Percentiles rank a stretch among this genome's conserved stretches.
Conservation (phyloP, 2,888 invertebrate genomes). For the Anoplius nigerrimus region DNA sequence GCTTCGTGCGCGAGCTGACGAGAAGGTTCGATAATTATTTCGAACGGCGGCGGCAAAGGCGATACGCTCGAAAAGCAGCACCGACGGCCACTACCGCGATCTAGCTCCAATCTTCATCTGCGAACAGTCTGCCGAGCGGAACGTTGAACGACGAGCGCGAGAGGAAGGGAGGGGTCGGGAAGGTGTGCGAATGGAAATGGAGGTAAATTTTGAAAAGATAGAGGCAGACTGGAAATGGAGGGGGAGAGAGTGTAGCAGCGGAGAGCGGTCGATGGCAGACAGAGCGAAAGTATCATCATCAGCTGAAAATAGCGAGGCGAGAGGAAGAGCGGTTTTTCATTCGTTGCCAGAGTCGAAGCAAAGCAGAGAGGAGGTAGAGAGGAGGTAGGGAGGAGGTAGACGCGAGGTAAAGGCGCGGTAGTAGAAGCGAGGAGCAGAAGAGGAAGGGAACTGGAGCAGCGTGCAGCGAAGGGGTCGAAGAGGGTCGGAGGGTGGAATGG, state of each 20-base stretch:
- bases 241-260: too few relatives aligned
- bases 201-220: constrained; percentile 12
- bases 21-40: too few relatives aligned
- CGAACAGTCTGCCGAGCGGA: too few relatives aligned
- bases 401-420: too few relatives aligned
- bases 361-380: background rate
- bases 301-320: constrained; percentile 10
- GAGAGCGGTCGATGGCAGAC: background rate
- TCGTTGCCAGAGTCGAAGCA: background rate
- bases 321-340: constrained; percentile 6
- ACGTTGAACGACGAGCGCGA: too few relatives aligned
- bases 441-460: background rate
- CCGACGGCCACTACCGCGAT: too few relatives aligned
- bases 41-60: too few relatives aligned
- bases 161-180: constrained; percentile 2
- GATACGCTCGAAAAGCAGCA: too few relatives aligned
- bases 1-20: too few relatives aligned
- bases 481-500: background rate
- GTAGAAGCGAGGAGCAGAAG: background rate
- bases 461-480: constrained; percentile 1
- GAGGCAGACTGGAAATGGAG: too few relatives aligned
- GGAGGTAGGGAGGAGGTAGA: background rate
- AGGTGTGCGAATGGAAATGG: constrained; percentile 26
- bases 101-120: too few relatives aligned
- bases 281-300: constrained; percentile 16